Percentiles rank a stretch among this genome's conserved stretches.
Conservation (phyloP, 2,113 vertebrate genomes). For the Physeter macrocephalus region DNA sequence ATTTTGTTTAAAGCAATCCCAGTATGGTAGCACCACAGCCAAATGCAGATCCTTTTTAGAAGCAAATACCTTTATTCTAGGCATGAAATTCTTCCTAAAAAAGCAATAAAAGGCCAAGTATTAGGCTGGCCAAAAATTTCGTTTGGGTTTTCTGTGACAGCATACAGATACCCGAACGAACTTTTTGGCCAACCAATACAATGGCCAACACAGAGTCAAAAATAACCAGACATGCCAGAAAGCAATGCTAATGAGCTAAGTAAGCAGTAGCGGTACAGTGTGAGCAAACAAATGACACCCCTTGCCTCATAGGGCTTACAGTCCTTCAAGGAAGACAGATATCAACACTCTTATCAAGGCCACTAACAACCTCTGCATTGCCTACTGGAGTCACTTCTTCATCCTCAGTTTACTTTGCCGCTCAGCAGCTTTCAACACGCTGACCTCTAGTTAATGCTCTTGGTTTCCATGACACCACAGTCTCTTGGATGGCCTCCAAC, state of each 20-base stretch:
- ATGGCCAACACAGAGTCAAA: neutral
- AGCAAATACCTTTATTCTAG: neutral
- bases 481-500: neutral
- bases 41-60: neutral
- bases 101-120: neutral
- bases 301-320: neutral
- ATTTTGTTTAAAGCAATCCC: neutral
- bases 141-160: neutral
- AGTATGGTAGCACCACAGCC: neutral
- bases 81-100: neutral
- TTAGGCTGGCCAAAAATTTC: neutral
- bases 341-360: neutral
- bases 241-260: neutral
- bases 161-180: neutral
- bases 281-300: neutral
- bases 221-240: slow-evolving; percentile 20
- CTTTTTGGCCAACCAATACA: neutral
- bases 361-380: neutral
- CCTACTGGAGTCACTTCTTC: neutral
- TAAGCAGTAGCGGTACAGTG: neutral
- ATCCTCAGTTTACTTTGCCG: neutral
- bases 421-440: neutral
- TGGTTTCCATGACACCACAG: neutral
- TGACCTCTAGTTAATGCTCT: neutral
- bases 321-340: neutral